Conservation (phyloP, 2,888 invertebrate genomes). For the Aphidoletes aphidimyza region DNA sequence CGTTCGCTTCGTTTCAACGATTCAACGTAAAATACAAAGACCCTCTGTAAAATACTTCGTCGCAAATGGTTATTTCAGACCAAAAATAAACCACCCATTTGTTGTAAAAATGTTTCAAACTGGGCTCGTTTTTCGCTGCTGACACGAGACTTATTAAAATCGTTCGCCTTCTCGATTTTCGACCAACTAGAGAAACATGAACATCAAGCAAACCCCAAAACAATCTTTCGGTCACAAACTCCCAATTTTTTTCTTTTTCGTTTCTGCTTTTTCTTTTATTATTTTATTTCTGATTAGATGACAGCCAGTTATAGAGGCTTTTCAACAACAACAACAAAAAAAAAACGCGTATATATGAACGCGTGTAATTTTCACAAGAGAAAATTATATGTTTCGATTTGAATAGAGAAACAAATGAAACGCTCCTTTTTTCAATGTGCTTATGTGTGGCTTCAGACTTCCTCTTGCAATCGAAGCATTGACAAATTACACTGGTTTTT, state of each 20-base stretch:
- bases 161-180: neutral
- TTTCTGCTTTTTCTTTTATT: no score
- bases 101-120: slow-evolving; percentile 21
- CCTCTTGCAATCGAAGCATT: no score
- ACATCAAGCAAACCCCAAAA: no score
- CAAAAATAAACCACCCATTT: slow-evolving; percentile 52
- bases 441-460: no score
- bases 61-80: neutral
- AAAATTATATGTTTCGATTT: slow-evolving; percentile 30
- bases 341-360: no score
- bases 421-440: no score
- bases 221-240: neutral
- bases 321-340: no score
- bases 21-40: neutral
- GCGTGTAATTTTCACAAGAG: neutral
- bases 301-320: no score
- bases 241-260: neutral
- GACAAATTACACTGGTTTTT: no score
- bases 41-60: neutral
- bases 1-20: neutral
- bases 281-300: no score
- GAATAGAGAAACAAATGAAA: no score
- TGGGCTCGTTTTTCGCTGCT: neutral
- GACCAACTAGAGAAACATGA: slow-evolving; percentile 8
- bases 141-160: neutral